Evolutionary conservation across 2,888 invertebrate species (phyloP).

Genomic region (Limulus polyphemus): DNA sequence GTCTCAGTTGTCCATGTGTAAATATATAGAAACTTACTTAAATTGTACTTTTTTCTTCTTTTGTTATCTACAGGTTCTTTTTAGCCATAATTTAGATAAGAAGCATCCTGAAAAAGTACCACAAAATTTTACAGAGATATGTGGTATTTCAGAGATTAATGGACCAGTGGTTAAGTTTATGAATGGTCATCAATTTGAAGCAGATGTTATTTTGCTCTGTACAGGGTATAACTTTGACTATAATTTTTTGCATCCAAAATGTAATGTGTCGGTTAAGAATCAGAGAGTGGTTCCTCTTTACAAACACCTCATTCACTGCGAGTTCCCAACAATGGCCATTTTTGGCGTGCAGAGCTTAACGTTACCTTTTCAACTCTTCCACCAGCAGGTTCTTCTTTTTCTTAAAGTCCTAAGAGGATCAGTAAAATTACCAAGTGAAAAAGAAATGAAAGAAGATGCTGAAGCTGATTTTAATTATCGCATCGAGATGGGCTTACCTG

Average conservation of each 20-base stretch:
- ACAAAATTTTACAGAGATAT: no score
- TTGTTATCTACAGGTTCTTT: no score
- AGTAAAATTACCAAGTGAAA: constrained; percentile 48
- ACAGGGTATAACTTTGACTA: background rate
- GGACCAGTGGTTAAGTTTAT: background rate
- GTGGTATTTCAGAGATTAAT: no score
- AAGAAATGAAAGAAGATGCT: constrained; percentile 46
- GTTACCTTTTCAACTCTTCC: constrained; percentile 68
- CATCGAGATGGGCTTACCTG: background rate
- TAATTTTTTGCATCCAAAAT: background rate
- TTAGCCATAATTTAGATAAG: no score
- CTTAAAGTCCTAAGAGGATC: constrained; percentile 51
- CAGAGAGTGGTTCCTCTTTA: constrained; percentile 11
- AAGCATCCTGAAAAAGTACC: no score
- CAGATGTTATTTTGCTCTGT: background rate
- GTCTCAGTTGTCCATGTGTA: no score
- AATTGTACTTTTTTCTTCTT: no score
- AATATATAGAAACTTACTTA: no score
- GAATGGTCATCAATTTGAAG: background rate
- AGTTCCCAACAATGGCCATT: constrained; percentile 64
- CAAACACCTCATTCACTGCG: constrained; percentile 44
- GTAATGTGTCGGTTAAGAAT: background rate
- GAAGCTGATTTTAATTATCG: constrained; percentile 1
- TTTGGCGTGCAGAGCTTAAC: constrained; percentile 69
- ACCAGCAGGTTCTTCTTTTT: constrained; percentile 60